Evolutionary conservation across 2,113 vertebrate genomes (phyloP).

Genomic region (Salminus brasiliensis): DNA sequence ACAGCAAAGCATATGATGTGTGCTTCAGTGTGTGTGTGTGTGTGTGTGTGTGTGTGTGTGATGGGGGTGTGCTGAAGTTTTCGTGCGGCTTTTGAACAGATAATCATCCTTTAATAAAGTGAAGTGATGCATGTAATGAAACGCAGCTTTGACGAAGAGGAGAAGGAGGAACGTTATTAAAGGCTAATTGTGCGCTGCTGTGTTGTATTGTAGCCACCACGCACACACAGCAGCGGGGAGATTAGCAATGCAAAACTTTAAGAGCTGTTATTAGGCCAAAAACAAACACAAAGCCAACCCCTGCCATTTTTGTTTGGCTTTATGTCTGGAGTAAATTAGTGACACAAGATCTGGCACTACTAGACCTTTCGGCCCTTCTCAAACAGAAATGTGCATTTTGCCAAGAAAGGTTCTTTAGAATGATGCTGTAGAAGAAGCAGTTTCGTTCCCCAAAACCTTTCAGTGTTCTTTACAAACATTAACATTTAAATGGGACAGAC

Average conservation of each 20-base stretch:
- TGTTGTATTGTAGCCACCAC: not conserved
- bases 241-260: not conserved
- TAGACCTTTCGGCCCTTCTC: not conserved
- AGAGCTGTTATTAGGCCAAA: not conserved
- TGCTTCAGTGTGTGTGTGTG: not conserved
- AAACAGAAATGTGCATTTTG: too few relatives aligned
- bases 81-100: constrained; percentile 42
- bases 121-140: constrained; percentile 60
- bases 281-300: not conserved
- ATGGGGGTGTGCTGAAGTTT: constrained; percentile 12
- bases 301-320: not conserved
- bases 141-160: constrained; percentile 34
- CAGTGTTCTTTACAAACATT: too few relatives aligned
- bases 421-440: too few relatives aligned
- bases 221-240: not conserved
- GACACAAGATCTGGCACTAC: not conserved
- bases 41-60: constrained; percentile 21
- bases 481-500: too few relatives aligned
- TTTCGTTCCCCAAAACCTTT: too few relatives aligned
- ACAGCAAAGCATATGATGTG: not conserved
- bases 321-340: not conserved
- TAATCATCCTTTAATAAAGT: constrained; percentile 59
- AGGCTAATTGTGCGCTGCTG: constrained; percentile 35
- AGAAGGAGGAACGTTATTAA: constrained; percentile 40
- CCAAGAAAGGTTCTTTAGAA: not conserved